Evolutionary conservation across 2,113 vertebrate genomes (phyloP), one percentile per base, ranked within the genome.

Genomic region (Alectura lathami): DNA sequence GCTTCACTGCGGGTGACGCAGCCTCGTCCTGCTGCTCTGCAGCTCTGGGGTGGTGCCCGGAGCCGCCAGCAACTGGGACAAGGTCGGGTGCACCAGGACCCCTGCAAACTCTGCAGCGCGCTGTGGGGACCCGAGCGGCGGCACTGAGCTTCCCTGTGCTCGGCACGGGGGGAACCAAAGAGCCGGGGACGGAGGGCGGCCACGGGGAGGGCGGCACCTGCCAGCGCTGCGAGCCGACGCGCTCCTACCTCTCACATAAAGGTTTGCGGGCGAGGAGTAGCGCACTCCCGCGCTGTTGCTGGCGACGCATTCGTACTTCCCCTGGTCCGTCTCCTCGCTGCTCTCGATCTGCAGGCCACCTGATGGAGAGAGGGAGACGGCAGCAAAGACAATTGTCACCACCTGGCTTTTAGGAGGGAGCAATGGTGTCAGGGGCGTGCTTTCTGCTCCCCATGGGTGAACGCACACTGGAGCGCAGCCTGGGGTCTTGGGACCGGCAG

Each of bases 201-300:
- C 64, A 24, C 11, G 67, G 54, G 83, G 83, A 73, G 32, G 42
- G n/a, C 60, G 89, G 3, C 20, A 54, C 68, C 51, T 79, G 96
- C 93, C 96, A 91, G 87, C 11, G 54, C 96, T 95, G 91, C 67
- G 94, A 96, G 96, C 97, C 86, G 66, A 94, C 85, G 98, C 95
- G 97, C 97, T 99, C 98, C 99, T 99, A 99, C 99, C 99, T 99
- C 99, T 98, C 98, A 99, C 99, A 95, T 99, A 99, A 98, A 99
- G 99, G 98, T 99, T 99, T 97, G 99, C 99, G 1, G 99, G 99
- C 63, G 99, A 98, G 30, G 99, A 99, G 97, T 99, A 99, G 95
- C 99, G 99, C 95, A 99, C 99, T 45, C 99, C 99, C 27, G 99
- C 99, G 91, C 98, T 98, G 96, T 99, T 99, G 98, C 98, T 99